phyloP scores from a whole-genome alignment of 2,797 vertebrate genomes.

The Crypturellus tataupa region DNA sequence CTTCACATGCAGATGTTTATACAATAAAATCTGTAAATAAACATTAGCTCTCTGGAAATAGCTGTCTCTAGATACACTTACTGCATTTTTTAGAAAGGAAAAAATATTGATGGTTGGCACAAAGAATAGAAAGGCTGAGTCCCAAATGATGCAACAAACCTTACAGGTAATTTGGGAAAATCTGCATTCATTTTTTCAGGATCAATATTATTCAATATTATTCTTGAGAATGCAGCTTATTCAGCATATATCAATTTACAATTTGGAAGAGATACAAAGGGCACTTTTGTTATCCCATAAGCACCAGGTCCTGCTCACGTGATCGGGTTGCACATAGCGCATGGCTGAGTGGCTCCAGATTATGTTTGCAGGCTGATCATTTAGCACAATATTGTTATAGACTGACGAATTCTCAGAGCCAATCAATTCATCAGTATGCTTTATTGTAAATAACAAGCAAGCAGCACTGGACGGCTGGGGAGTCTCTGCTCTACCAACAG shows the following conservation, averaged over 20 bases:
- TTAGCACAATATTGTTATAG: too few relatives aligned
- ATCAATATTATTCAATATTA: accelerated
- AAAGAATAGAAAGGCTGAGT: background rate
- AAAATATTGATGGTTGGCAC: background rate
- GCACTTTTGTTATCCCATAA: background rate
- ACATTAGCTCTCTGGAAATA: background rate
- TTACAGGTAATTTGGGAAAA: background rate
- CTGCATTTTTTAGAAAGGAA: background rate
- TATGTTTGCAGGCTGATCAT: background rate
- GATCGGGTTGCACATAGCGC: background rate
- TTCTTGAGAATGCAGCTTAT: background rate
- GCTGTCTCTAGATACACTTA: background rate
- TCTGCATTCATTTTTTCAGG: accelerated
- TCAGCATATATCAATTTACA: background rate
- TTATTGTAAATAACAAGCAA: too few relatives aligned
- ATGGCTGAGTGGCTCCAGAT: background rate
- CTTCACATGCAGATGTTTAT: background rate
- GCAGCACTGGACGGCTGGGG: too few relatives aligned
- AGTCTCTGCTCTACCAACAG: too few relatives aligned
- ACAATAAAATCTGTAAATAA: background rate
- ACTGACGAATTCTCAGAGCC: too few relatives aligned
- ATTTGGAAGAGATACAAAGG: background rate
- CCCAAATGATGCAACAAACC: background rate
- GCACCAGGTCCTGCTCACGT: accelerated
- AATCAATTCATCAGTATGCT: too few relatives aligned